Conservation (phyloP, 2,888 invertebrate genomes). For the Nomada fabriciana region DNA sequence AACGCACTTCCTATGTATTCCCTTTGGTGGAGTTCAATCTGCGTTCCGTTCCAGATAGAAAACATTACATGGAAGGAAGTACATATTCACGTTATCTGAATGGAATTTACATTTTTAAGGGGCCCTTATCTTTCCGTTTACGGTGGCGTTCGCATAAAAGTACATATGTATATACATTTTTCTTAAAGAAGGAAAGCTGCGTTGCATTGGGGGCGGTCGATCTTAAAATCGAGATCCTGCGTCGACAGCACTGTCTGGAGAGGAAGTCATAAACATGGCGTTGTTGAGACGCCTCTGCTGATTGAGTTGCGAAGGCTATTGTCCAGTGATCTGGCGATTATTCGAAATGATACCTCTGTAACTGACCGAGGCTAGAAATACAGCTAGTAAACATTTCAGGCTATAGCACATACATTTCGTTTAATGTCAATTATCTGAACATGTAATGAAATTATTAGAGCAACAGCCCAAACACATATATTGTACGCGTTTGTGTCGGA, state of each 20-base stretch:
- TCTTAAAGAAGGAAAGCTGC: conserved; percentile 3
- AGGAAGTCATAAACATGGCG: conserved; percentile 41
- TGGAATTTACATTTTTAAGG: conserved; percentile 14
- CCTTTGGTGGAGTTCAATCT: too few relatives aligned
- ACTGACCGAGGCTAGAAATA: too few relatives aligned
- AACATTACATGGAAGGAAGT: too few relatives aligned
- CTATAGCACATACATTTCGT: too few relatives aligned
- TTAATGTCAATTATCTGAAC: too few relatives aligned
- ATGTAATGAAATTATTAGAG: too few relatives aligned
- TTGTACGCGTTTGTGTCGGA: too few relatives aligned
- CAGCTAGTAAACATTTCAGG: too few relatives aligned
- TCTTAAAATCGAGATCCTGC: conserved; percentile 66
- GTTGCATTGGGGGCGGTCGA: conserved; percentile 25
- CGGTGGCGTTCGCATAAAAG: conserved; percentile 13
- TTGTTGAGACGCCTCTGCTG: conserved; percentile 9
- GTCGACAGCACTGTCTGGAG: conserved; percentile 18
- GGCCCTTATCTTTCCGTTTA: conserved; percentile 12
- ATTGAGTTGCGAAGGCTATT: conserved; percentile 6
- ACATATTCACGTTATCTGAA: not conserved
- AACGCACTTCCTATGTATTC: not conserved
- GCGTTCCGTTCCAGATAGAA: too few relatives aligned
- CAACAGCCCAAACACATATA: too few relatives aligned
- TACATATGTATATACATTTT: conserved; percentile 8
- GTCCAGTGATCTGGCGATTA: not conserved
- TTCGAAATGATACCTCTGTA: not conserved